Evolutionary conservation across 2,113 vertebrate genomes (phyloP), one percentile per base, ranked within the genome.

Genomic region (Lanius ludovicianus): DNA sequence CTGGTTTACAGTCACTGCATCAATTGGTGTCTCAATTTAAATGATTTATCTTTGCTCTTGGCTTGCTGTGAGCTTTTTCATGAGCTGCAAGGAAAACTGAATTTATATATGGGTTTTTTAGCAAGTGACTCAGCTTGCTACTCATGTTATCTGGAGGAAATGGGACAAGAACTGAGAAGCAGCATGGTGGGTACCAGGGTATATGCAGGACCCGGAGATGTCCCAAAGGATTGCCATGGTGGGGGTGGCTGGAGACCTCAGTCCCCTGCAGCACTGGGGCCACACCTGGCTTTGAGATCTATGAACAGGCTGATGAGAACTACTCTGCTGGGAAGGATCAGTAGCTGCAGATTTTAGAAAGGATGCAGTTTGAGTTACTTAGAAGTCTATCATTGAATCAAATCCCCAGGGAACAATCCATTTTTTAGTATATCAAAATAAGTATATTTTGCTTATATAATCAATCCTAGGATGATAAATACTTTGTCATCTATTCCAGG

Each of bases 191-290:
- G 30, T 47, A 23, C 7, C 2, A 5, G 63, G 33, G 22, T 11
- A 10, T 1, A 4, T 39, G 23, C 6, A 2, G 57, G 74, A 17
- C 12, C 62, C 27, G 47, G 67, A 63, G 52, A 33, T 8, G 20
- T 31, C 37, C 35, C 8, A 3, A 42, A 25, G 41, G 44, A 39
- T 7, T 37, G 9, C 1, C 13, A 1, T 9, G 13, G 8, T 28
- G 33, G 11, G 28, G 9, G 33, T 28, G 21, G 21, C 27, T 73
- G 87, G 41, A 73, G n/a, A 52, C 31, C 3, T 19, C 7, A 0
- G 9, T 56, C 33, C n/a, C 6, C 23, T 18, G 47, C 0, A 0
- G 57, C 35, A 55, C 25, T 22, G 0, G 16, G 23, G 30, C 19
- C 53, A 23, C n/a, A 23, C 17, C 25, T 73, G 62, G 21, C 28